Evolutionary conservation across 1,140 invertebrate species (phyloP), one percentile per base, ranked within the genome.

Genomic region (Temnothorax nylanderi): DNA sequence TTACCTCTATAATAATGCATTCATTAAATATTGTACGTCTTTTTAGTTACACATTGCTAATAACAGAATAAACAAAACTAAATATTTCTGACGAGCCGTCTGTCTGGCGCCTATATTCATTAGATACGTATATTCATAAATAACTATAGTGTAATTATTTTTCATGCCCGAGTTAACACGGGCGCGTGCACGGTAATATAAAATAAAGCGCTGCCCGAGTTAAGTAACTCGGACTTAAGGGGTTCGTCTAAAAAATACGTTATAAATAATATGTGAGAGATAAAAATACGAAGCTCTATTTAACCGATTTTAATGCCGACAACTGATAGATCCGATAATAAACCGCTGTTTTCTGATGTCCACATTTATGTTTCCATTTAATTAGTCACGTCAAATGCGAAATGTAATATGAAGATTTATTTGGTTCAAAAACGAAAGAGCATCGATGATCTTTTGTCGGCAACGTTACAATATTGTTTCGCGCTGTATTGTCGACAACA

Each of bases 391-490:
- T 60, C 51, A 69, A 67, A 34, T 41, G 34, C 8, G 41, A 44
- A 34, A 47, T 49, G 13, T 21, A 37, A 0, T 37, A 84, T 26
- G 13, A 47, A 84, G 69, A 74, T 84, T 49, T 75, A 74, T 60
- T 74, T 62, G 16, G 32, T n/a, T 74, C 21, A 75, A 75, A 21
- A 89, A 84, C 49, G 51, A 62, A 69, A 80, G 69, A 86, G 87
- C 81, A 87, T 72, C 88, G 89, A 88, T 92, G 89, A 86, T 81
- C 93, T 93, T 94, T 94, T 94, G 86, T 93, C 77, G 91, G 91
- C 47, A 51, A 84, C 51, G 64, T 58, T 71, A 69, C 67, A 72
- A 56, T 74, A 92, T 94, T 94, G 93, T 93, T 94, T 92, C 89
- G 82, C 26, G 58, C 1, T 32, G 56, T 71, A 94, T 94, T 94